These are phyloP conservation scores for Pyrgilauda ruficollis DNA, from an alignment of 2,113 vertebrate genomes.

Conservation along the genomic window DNA sequence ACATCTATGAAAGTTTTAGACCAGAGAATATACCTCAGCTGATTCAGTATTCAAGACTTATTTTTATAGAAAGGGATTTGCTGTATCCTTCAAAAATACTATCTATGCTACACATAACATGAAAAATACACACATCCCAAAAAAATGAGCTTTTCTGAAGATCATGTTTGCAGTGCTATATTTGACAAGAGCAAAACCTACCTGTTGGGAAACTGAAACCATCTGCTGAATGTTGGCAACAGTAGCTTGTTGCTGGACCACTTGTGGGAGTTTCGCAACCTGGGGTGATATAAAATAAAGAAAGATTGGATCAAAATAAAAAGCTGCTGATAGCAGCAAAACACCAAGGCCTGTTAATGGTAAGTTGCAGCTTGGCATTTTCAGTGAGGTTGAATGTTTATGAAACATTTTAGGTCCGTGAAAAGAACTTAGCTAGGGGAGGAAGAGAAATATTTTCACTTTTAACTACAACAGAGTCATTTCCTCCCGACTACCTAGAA, in stretches of 20 bases:
- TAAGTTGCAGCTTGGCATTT: neutral
- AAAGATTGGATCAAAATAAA: neutral
- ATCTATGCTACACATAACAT: neutral
- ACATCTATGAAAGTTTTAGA: neutral
- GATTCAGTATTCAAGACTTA: neutral
- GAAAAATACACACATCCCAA: neutral
- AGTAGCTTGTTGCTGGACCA: slow-evolving; percentile 82
- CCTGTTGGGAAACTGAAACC: slow-evolving; percentile 89
- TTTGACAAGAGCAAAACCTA: slow-evolving; percentile 30
- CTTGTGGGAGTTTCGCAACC: slow-evolving; percentile 87
- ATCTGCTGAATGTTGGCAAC: slow-evolving; percentile 87
- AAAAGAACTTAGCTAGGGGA: neutral
- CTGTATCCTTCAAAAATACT: neutral
- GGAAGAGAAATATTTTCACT: neutral
- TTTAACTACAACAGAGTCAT: neutral
- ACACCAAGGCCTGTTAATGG: neutral
- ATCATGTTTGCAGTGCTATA: neutral
- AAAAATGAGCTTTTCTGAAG: neutral
- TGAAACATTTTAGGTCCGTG: neutral
- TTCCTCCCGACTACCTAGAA: neutral
- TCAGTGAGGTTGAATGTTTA: neutral
- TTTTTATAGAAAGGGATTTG: neutral
- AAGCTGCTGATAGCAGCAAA: neutral
- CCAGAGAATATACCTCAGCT: neutral
- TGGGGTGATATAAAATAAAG: slow-evolving; percentile 21